These are phyloP conservation scores for Astur gentilis DNA, from an alignment of 2,113 vertebrate genomes.

Conservation along the genomic window DNA sequence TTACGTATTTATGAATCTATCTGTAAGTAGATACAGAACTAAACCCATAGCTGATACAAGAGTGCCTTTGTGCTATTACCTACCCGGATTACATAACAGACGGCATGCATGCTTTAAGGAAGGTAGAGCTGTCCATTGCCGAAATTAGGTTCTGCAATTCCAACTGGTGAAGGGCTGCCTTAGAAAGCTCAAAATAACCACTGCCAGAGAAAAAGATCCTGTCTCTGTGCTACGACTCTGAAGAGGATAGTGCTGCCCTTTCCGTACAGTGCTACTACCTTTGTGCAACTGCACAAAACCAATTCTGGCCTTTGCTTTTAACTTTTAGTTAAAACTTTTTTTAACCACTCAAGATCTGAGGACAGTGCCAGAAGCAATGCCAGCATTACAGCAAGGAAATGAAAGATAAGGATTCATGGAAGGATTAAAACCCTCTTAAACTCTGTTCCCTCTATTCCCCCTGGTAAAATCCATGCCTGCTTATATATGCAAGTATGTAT, in stretches of 20 bases:
- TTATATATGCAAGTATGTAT: neutral
- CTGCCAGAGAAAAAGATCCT: neutral
- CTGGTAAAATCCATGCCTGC: neutral
- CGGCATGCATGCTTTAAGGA: neutral
- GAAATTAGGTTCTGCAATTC: neutral
- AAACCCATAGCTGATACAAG: neutral
- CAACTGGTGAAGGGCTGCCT: neutral
- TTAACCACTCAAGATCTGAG: neutral
- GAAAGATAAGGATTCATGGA: neutral
- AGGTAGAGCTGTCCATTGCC: neutral
- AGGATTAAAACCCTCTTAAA: neutral
- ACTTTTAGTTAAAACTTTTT: neutral
- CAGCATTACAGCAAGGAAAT: neutral
- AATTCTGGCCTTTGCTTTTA: neutral
- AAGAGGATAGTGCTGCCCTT: neutral
- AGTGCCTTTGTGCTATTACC: neutral
- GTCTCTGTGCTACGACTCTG: accelerated
- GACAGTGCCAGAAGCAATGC: neutral
- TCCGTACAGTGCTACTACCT: accelerated
- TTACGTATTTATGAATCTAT: neutral
- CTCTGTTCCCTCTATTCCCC: neutral
- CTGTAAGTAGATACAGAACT: neutral
- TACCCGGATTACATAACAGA: too few relatives aligned
- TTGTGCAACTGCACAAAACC: neutral
- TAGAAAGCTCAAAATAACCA: neutral